Conservation (phyloP, 2,888 invertebrate species). For the Mythimna pallens region DNA sequence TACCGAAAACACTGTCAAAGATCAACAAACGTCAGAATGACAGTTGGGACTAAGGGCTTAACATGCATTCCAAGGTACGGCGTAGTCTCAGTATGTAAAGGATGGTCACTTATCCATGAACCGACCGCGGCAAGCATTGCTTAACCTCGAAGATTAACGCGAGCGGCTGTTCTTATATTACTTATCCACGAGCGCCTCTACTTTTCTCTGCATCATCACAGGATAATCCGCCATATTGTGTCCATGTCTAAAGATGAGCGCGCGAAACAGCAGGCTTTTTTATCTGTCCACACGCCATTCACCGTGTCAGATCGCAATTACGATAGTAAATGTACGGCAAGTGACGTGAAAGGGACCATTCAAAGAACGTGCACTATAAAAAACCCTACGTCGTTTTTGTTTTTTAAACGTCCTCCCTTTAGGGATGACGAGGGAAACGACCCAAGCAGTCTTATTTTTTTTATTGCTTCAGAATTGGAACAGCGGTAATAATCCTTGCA, state of each 20-base stretch:
- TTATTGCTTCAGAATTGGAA: slow-evolving; percentile 44
- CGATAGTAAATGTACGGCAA: slow-evolving; percentile 73
- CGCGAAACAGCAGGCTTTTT: slow-evolving; percentile 62
- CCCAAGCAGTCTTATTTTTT: slow-evolving; percentile 50
- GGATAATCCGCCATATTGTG: slow-evolving; percentile 55
- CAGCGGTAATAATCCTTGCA: slow-evolving; percentile 6
- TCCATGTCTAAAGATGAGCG: slow-evolving; percentile 51
- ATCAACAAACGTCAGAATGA: too few relatives aligned
- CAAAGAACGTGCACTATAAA: slow-evolving; percentile 64
- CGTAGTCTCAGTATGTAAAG: too few relatives aligned
- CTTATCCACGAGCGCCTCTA: background rate
- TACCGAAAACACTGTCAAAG: too few relatives aligned
- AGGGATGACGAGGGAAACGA: slow-evolving; percentile 51
- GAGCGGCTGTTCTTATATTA: background rate
- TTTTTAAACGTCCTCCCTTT: slow-evolving; percentile 65
- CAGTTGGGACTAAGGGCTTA: too few relatives aligned
- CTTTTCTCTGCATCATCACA: slow-evolving; percentile 21
- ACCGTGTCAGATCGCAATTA: slow-evolving; percentile 77
- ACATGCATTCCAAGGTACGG: too few relatives aligned
- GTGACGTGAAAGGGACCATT: slow-evolving; percentile 72
- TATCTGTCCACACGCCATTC: slow-evolving; percentile 72
- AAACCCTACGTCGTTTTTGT: slow-evolving; percentile 63
- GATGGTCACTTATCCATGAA: too few relatives aligned
- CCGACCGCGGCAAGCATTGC: too few relatives aligned
- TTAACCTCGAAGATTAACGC: too few relatives aligned